phyloP scores from a whole-genome alignment of 2,888 invertebrate species.

The Caenorhabditis uteleia region DNA sequence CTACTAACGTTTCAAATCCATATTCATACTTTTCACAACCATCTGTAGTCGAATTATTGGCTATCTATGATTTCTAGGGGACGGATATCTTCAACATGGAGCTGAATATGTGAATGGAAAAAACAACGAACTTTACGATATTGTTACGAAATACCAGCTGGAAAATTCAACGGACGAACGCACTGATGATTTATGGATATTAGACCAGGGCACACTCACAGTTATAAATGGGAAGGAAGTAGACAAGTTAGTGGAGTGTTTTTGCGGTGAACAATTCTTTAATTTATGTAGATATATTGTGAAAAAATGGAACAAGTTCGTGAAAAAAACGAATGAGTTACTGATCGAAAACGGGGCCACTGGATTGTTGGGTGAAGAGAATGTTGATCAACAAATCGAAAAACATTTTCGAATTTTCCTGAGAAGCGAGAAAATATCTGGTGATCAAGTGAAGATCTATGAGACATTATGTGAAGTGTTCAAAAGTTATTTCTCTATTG shows the following conservation, averaged over 20 bases:
- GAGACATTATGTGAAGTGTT: constrained; percentile 2
- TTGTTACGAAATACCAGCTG: constrained; percentile 38
- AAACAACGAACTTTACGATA: constrained; percentile 56
- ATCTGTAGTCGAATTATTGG: neutral
- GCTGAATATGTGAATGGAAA: constrained; percentile 64
- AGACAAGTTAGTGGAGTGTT: constrained; percentile 2
- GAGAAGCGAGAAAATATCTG: too few species aligned
- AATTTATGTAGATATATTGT: constrained; percentile 11
- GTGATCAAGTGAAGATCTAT: too few species aligned
- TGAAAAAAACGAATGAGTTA: too few species aligned
- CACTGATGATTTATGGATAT: constrained; percentile 17
- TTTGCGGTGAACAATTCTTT: neutral
- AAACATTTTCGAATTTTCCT: too few species aligned
- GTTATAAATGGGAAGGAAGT: constrained; percentile 37
- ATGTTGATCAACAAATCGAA: too few species aligned
- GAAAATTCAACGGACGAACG: constrained; percentile 5
- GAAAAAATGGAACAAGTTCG: constrained; percentile 7
- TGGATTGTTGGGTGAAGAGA: too few species aligned
- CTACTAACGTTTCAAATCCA: neutral
- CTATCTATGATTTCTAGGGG: constrained; percentile 9
- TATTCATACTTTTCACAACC: too few species aligned
- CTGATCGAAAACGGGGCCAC: too few species aligned
- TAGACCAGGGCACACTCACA: constrained; percentile 11
- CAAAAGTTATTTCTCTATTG: constrained; percentile 36
- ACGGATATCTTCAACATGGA: constrained; percentile 59